These are phyloP conservation scores for Misgurnus anguillicaudatus DNA, from an alignment of 2,113 vertebrate genomes.

Conservation along the genomic window DNA sequence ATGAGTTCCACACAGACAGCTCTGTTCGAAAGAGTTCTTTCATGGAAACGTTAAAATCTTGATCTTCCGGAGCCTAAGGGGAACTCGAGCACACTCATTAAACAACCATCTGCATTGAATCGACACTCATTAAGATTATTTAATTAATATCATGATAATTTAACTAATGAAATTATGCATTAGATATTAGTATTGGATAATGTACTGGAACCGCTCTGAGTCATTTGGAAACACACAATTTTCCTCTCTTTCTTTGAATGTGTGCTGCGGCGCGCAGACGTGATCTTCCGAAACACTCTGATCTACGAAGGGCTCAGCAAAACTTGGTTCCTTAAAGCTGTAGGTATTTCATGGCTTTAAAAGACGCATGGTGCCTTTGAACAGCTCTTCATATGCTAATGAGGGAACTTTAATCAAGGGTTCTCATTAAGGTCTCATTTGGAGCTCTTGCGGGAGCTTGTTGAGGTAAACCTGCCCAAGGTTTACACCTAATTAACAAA, in stretches of 20 bases:
- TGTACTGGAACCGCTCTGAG: background rate
- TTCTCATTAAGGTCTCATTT: conserved; percentile 49
- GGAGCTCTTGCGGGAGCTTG: conserved; percentile 41
- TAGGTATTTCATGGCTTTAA: conserved; percentile 39
- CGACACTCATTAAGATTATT: conserved; percentile 23
- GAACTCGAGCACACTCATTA: conserved; percentile 32
- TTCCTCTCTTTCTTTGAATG: background rate
- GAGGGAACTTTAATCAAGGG: conserved; percentile 47
- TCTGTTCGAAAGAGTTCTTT: conserved; percentile 4
- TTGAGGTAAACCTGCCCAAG: conserved; percentile 49
- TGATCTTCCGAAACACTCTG: conserved; percentile 22
- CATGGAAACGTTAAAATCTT: conserved; percentile 46
- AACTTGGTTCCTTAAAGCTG: conserved; percentile 34
- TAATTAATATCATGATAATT: conserved; percentile 36
- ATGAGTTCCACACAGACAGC: background rate
- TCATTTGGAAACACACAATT: conserved; percentile 5
- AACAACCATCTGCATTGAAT: conserved; percentile 33
- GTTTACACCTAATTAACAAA: conserved; percentile 50
- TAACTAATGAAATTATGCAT: conserved; percentile 31
- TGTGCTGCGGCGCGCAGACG: background rate
- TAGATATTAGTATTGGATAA: conserved; percentile 3
- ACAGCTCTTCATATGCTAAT: conserved; percentile 49
- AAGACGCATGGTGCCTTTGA: conserved; percentile 37
- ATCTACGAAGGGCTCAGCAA: conserved; percentile 28
- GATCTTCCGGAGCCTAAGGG: conserved; percentile 38